These are phyloP conservation scores for Machimus atricapillus DNA, from an alignment of 2,888 invertebrate species.

Conservation along the genomic window DNA sequence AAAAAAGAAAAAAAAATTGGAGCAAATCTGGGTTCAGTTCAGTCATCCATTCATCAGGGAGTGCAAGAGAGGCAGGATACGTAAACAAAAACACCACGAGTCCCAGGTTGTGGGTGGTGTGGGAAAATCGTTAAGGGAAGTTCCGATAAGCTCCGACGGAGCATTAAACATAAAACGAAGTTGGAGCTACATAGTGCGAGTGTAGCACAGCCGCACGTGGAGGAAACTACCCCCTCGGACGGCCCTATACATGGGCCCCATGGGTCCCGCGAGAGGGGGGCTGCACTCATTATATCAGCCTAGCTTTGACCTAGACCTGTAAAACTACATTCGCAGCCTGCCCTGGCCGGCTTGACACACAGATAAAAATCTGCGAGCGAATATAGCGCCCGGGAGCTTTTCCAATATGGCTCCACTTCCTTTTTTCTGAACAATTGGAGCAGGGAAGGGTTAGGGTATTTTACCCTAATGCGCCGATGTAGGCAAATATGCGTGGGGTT, in stretches of 20 bases:
- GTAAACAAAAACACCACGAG: slow-evolving; percentile 25
- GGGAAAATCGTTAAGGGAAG: slow-evolving; percentile 23
- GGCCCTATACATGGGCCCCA: background rate
- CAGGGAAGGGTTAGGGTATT: background rate
- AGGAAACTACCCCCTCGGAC: background rate
- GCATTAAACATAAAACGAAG: slow-evolving; percentile 6
- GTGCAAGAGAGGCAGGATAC: background rate
- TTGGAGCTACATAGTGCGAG: background rate
- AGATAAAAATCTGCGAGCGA: background rate
- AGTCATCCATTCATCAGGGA: slow-evolving; percentile 7
- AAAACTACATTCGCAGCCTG: slow-evolving; percentile 30
- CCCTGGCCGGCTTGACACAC: background rate
- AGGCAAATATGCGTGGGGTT: slow-evolving; percentile 3
- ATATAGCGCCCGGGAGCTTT: slow-evolving; percentile 6
- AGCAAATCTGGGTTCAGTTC: background rate
- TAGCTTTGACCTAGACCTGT: slow-evolving; percentile 38
- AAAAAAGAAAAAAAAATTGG: background rate
- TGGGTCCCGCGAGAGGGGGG: background rate
- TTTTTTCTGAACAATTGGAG: background rate
- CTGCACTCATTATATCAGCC: slow-evolving; percentile 15
- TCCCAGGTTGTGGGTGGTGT: background rate
- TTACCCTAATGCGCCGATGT: slow-evolving; percentile 10
- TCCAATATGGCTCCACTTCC: slow-evolving; percentile 2
- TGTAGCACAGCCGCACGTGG: background rate
- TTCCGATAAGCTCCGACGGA: slow-evolving; percentile 4